phyloP scores from a whole-genome alignment of 2,888 invertebrate genomes.

The Leptopilina syphax region DNA sequence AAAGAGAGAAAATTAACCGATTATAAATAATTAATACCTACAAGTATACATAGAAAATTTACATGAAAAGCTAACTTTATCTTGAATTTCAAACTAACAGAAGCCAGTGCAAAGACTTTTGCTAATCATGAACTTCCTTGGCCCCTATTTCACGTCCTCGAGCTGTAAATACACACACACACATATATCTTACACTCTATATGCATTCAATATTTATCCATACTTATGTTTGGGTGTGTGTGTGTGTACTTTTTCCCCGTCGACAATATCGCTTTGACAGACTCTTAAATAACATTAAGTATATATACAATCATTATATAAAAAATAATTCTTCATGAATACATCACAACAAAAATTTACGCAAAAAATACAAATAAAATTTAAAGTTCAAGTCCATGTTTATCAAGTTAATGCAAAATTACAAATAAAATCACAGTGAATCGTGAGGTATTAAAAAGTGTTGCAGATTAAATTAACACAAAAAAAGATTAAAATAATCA shows the following conservation, averaged over 20 bases:
- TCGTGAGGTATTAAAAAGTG: too few species aligned
- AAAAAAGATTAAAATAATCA: too few species aligned
- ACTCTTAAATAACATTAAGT: background rate
- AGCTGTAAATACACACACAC: background rate
- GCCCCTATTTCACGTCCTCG: conserved; percentile 19
- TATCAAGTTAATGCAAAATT: too few species aligned
- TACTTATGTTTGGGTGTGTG: background rate
- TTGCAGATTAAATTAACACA: too few species aligned
- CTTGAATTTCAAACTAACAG: conserved; percentile 5
- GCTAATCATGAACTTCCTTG: conserved; percentile 16
- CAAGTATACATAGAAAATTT: background rate
- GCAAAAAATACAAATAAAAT: too few species aligned
- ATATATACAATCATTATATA: too few species aligned
- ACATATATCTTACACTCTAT: background rate
- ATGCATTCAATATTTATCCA: background rate
- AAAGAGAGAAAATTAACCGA: too few species aligned
- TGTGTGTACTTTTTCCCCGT: background rate
- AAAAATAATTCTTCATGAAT: too few species aligned
- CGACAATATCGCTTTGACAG: background rate
- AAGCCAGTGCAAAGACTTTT: conserved; percentile 3
- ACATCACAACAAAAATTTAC: too few species aligned
- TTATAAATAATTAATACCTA: background rate
- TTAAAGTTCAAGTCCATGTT: too few species aligned
- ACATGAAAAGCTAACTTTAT: background rate
- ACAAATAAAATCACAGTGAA: too few species aligned